Conservation (phyloP, 2,113 vertebrate species). For the Callocephalon fimbriatum region DNA sequence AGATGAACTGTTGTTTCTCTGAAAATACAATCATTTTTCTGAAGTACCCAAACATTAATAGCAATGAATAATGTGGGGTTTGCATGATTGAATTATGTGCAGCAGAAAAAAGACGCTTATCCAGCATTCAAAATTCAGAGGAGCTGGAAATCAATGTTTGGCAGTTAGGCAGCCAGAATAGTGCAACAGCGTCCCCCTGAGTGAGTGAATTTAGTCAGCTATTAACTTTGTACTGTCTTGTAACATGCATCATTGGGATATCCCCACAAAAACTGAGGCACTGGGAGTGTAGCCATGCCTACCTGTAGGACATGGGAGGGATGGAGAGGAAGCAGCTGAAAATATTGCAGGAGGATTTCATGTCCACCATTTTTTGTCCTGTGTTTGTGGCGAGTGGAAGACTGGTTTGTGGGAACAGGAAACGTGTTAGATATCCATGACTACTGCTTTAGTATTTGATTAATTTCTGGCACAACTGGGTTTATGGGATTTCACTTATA, state of each 20-base stretch:
- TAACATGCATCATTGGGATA: neutral
- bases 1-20: neutral
- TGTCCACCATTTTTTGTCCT: neutral
- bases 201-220: neutral
- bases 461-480: neutral
- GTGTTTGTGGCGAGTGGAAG: neutral
- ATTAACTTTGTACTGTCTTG: neutral
- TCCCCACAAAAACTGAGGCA: neutral
- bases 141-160: neutral
- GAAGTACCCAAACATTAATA: neutral
- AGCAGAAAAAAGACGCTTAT: neutral
- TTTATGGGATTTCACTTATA: neutral
- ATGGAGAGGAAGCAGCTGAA: neutral
- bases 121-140: neutral
- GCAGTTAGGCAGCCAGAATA: neutral
- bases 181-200: neutral
- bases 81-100: neutral
- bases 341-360: rapidly evolving
- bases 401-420: neutral
- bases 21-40: neutral
- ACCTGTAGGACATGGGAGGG: neutral
- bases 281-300: neutral
- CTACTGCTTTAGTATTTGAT: neutral
- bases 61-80: neutral
- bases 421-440: neutral